Evolutionary conservation across 2,113 vertebrate genomes (phyloP).

Genomic region (Callithrix jacchus): DNA sequence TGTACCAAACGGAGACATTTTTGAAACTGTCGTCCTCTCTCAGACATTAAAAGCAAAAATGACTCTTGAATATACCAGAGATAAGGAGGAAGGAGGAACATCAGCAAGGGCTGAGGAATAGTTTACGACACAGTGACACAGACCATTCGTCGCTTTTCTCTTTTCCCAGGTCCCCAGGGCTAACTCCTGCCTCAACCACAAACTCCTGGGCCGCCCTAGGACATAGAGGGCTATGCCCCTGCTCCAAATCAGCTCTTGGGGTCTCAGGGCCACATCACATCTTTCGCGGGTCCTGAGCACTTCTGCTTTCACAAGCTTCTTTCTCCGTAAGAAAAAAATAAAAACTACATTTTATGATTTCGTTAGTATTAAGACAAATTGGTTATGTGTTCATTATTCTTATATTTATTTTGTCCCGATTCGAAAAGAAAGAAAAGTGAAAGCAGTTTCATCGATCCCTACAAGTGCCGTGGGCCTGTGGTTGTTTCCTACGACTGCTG

Average conservation of each 20-base stretch:
- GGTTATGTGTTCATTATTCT: neutral
- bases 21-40: neutral
- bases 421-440: neutral
- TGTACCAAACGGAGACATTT: neutral
- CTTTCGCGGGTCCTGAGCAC: neutral
- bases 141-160: neutral
- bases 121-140: neutral
- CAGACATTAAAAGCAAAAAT: neutral
- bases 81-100: neutral
- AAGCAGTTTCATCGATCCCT: neutral
- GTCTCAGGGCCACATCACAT: neutral
- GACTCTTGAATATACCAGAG: neutral
- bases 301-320: neutral
- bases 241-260: fast-evolving
- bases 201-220: neutral
- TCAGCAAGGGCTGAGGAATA: neutral
- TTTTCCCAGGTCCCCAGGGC: neutral
- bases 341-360: neutral
- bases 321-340: neutral
- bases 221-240: neutral
- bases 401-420: neutral
- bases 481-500: neutral
- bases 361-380: neutral
- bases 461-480: fast-evolving
- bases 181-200: neutral